Evolutionary conservation across 2,113 vertebrate species (phyloP).

Genomic region (Rhea americana): DNA sequence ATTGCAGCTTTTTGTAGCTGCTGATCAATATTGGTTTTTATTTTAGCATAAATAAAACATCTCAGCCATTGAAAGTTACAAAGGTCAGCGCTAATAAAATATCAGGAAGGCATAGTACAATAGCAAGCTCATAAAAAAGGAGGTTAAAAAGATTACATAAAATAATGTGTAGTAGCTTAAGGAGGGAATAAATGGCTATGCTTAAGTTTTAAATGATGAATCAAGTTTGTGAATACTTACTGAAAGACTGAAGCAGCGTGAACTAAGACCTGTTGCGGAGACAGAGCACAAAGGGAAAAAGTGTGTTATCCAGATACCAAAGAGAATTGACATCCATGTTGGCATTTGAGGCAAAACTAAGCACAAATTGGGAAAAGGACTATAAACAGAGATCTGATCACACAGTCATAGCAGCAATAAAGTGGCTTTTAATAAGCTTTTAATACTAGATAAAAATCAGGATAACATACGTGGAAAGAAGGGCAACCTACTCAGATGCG

Average conservation of each 20-base stretch:
- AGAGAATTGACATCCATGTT: background rate
- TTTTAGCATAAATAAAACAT: slow-evolving; percentile 11
- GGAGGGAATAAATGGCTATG: background rate
- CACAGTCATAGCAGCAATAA: background rate
- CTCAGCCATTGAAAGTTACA: background rate
- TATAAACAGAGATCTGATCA: background rate
- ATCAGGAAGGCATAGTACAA: background rate
- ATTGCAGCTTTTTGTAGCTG: background rate
- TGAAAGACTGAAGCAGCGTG: background rate
- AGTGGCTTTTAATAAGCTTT: background rate
- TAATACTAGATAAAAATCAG: background rate
- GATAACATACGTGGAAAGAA: background rate
- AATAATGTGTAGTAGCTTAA: background rate
- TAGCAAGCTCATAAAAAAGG: slow-evolving; percentile 23
- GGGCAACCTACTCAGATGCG: background rate
- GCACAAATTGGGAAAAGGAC: background rate
- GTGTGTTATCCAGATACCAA: background rate
- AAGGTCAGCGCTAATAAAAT: slow-evolving; percentile 8
- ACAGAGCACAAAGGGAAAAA: background rate
- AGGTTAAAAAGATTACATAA: slow-evolving; percentile 41
- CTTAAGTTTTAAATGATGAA: slow-evolving; percentile 8
- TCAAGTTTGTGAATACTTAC: background rate
- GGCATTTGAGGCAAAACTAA: background rate
- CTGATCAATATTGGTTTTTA: background rate
- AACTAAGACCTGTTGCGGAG: background rate